These are phyloP conservation scores for Chlorospingus flavigularis DNA, from an alignment of 2,797 vertebrate genomes.

Conservation along the genomic window DNA sequence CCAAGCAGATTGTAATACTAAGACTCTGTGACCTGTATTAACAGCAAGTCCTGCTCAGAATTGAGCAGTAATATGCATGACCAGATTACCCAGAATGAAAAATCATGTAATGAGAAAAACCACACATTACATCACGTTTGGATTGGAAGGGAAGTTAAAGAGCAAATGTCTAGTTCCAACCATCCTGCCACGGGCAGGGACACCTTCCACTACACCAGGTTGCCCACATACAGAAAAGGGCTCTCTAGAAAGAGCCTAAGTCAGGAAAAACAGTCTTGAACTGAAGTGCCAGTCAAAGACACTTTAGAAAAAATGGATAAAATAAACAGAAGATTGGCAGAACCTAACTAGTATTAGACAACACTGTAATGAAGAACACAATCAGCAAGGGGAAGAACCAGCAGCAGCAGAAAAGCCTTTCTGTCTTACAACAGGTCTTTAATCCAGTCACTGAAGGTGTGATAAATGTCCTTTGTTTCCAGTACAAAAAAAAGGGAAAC, in stretches of 20 bases:
- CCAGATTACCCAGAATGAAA: background rate
- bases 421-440: background rate
- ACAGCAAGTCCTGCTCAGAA: background rate
- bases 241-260: rapidly evolving
- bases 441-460: background rate
- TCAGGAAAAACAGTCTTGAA: rapidly evolving
- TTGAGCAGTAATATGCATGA: background rate
- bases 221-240: background rate
- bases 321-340: background rate
- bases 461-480: background rate
- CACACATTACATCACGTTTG: background rate
- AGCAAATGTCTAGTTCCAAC: background rate
- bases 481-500: rapidly evolving
- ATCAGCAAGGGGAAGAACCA: background rate
- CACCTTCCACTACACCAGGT: background rate
- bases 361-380: background rate
- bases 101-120: background rate
- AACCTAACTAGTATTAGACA: background rate
- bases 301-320: background rate
- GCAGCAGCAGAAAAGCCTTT: background rate
- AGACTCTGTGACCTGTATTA: background rate
- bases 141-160: background rate
- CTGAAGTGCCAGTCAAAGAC: background rate
- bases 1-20: background rate
- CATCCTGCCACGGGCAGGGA: background rate